Conservation (phyloP, 2,797 vertebrate species). For the Mastacembelus armatus region DNA sequence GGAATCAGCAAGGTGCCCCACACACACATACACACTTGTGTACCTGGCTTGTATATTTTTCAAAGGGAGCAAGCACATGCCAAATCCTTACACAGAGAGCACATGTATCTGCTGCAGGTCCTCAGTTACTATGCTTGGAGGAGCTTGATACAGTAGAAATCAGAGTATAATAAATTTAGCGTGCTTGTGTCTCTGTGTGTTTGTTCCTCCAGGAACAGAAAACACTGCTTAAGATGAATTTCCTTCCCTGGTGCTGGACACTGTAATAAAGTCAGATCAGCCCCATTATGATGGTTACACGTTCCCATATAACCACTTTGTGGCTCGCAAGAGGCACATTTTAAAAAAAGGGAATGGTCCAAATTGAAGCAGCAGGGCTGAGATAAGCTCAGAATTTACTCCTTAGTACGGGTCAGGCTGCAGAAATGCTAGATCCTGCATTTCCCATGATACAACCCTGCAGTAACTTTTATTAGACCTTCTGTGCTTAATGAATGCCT, state of each 20-base stretch:
- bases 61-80: slow-evolving; percentile 27
- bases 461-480: too few species aligned
- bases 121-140: slow-evolving; percentile 9
- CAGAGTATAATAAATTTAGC: too few species aligned
- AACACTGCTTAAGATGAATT: too few species aligned
- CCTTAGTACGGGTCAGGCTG: not conserved
- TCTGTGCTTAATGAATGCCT: too few species aligned
- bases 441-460: not conserved
- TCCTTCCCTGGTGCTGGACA: too few species aligned
- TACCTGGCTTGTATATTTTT: slow-evolving; percentile 26
- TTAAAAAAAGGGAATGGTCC: too few species aligned
- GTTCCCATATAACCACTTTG: not conserved
- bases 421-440: too few species aligned
- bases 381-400: too few species aligned
- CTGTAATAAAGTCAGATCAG: not conserved
- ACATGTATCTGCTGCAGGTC: slow-evolving; percentile 17
- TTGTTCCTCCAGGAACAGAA: too few species aligned
- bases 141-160: slow-evolving; percentile 24
- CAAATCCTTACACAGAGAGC: slow-evolving; percentile 17
- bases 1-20: slow-evolving; percentile 56
- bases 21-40: slow-evolving; percentile 2
- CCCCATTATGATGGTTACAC: not conserved
- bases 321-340: not conserved
- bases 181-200: slow-evolving; percentile 11
- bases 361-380: not conserved